A percentile compares a stretch with the other conserved stretches of the same genome.
These are phyloP conservation scores for Meloidogyne floridensis DNA, from an alignment of 1,140 invertebrate genomes.

Conservation along the genomic window DNA sequence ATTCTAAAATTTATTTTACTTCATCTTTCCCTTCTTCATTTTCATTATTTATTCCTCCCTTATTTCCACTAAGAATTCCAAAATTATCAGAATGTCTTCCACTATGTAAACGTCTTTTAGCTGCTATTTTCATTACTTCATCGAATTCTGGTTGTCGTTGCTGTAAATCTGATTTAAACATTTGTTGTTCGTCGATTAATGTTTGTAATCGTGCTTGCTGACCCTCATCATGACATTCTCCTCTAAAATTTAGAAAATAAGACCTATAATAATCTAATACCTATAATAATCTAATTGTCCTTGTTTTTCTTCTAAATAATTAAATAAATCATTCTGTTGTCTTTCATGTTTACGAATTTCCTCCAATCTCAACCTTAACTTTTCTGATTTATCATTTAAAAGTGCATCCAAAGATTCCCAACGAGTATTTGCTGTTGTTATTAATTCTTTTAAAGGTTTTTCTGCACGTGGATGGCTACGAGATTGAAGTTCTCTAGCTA, in stretches of 20 bases:
- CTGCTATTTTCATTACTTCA: conserved; percentile 43
- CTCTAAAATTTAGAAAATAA: conserved; percentile 14
- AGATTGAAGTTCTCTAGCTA: conserved; percentile 39
- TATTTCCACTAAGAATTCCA: not conserved
- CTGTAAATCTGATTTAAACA: conserved; percentile 58
- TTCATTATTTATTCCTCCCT: not conserved
- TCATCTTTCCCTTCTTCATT: not conserved
- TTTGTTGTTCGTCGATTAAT: conserved; percentile 75
- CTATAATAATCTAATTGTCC: conserved; percentile 35
- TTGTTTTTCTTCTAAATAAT: conserved; percentile 41
- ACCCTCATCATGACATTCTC: conserved; percentile 67
- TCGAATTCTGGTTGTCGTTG: conserved; percentile 60
- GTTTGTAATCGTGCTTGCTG: conserved; percentile 63
- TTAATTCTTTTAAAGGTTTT: conserved; percentile 33
- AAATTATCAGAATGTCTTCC: not conserved
- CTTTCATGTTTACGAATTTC: conserved; percentile 37
- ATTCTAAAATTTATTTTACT: not conserved
- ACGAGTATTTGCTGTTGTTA: conserved; percentile 29
- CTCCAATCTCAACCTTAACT: conserved; percentile 39
- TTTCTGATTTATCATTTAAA: conserved; percentile 39
- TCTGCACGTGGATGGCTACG: conserved; percentile 45
- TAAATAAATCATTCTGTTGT: conserved; percentile 35
- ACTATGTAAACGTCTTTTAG: conserved; percentile 8
- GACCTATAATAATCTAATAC: conserved; percentile 31
- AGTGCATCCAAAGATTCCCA: conserved; percentile 49